Base-by-base conservation (phyloP, 2,797 vertebrate species). In the Anabas testudineus region DNA sequence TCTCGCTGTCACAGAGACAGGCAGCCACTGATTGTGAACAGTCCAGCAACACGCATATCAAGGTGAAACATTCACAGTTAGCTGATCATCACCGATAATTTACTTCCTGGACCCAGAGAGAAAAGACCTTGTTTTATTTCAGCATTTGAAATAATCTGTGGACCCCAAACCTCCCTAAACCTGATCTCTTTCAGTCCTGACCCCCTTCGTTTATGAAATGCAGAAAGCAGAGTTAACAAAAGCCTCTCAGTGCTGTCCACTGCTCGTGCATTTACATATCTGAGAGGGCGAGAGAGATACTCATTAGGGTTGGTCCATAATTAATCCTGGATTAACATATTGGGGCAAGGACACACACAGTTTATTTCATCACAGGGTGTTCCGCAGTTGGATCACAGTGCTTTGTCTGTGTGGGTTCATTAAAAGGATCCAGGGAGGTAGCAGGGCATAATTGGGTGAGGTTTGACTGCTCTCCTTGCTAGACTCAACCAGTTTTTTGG, bases 251-350 rank as follows among this genome's bases (percentile, higher is more conserved):
- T 41, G 15, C 74, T 68, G 78, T 88, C 82, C 86, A 82, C 83
- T 75, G 74, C 71, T 71, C 72, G 61, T 10, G 70, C 82, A 93
- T 93, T 92, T 91, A 82, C 92, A 93, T 91, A 90, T 92, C 84
- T 90, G 58, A 91, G 81, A 83, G 88, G 58, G 71, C 62, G 13
- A 81, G 83, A 82, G 81, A 80, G 82, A 90, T 77, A 68, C 86
- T 88, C 85, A 88, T 91, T 87, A 87, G 84, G 75, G 76, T 79
- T 74, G 81, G 86, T 72, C 85, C 89, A 89, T 88, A 88, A 90
- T 91, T 89, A 92, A 92, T 88, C 86, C 81, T 51, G 88, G 83
- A 92, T 93, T 91, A 90, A 75, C 89, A 93, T 91, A 85, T 83
- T 87, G 84, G 84, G 84, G 70, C 60, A 67, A 91, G 85, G 84